Evolutionary conservation across 2,888 invertebrate species (phyloP), one percentile per base, ranked within the genome.

Genomic region (Lasioglossum malachurum): DNA sequence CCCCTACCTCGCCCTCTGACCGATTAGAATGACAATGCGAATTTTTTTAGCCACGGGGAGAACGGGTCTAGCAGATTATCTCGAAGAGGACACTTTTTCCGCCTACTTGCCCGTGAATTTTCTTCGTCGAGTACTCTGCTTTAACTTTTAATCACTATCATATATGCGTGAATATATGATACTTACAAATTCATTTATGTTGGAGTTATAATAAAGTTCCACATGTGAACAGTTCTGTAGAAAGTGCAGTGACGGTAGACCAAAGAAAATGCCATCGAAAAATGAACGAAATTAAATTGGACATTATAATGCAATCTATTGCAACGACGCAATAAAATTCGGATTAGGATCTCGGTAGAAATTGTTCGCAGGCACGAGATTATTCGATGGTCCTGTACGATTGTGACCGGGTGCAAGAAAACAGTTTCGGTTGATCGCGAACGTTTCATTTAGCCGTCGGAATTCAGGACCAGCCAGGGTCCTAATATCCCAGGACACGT

Each of bases 401-500:
- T 67, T 23, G 35, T 23, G 23, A 8, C 31, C 60, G 60, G 27
- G 27, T 3, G 10, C 16, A 67, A 67, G 31, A 27, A 67, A 41
- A 23, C 38, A 35, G 38, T 69, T n/a, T 67, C 7, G 23, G 41
- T 23, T 27, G 67, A 67, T 44, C 35, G 57, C 31, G 72, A 57
- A 27, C 69, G 69, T 69, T 69, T 69, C 69, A 69, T 69, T 69
- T 69, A 69, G 3, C 23, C 23, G 53, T 7, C 14, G 74, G 74
- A 82, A 86, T 82, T 74, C 31, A 23, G 64, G 38, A 75, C 57
- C 31, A 64, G 53, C 53, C 23, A 53, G 53, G 57, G 69, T 67
- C 27, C 72, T 79, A 79, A 88, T 89, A 88, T 89, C 80, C 80
- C 64, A 74, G 71, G 82, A 83, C 77, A 73, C 80, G 84, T 82